These are phyloP conservation scores for Aquatica leii DNA, from an alignment of 2,888 invertebrate species.

Conservation along the genomic window DNA sequence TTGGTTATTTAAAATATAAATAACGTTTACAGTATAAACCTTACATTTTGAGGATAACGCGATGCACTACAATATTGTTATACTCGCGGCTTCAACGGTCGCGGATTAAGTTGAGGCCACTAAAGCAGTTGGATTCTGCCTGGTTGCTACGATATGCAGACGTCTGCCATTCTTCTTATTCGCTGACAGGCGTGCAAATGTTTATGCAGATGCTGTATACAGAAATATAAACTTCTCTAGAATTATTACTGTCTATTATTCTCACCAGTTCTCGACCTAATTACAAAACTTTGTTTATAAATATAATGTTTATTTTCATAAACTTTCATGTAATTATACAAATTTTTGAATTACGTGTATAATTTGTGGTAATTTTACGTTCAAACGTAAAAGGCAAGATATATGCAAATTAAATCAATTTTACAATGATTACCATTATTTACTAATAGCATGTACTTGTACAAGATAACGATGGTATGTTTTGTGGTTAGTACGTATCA, in stretches of 20 bases:
- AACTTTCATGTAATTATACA: too few species aligned
- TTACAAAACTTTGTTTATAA: slow-evolving; percentile 5
- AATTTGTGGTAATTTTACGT: too few species aligned
- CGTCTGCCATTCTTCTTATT: slow-evolving; percentile 53
- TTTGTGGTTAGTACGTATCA: too few species aligned
- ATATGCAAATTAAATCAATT: too few species aligned
- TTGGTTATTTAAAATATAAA: too few species aligned
- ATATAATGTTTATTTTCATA: too few species aligned
- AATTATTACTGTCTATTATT: slow-evolving; percentile 22
- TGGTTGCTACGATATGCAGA: slow-evolving; percentile 49
- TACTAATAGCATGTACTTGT: too few species aligned
- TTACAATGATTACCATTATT: too few species aligned
- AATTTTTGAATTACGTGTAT: too few species aligned
- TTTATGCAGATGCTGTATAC: slow-evolving; percentile 53
- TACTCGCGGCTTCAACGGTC: slow-evolving; percentile 28
- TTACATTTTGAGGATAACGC: slow-evolving; percentile 17
- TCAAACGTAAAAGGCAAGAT: too few species aligned
- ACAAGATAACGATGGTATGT: too few species aligned
- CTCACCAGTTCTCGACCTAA: slow-evolving; percentile 16
- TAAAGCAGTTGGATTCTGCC: slow-evolving; percentile 34
- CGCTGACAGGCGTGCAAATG: slow-evolving; percentile 55
- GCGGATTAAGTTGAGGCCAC: slow-evolving; percentile 29
- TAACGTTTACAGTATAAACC: too few species aligned
- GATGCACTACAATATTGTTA: slow-evolving; percentile 23
- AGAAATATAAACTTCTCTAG: slow-evolving; percentile 32